Evolutionary conservation across 2,888 invertebrate genomes (phyloP).

Genomic region (Diadegma fenestrale): DNA sequence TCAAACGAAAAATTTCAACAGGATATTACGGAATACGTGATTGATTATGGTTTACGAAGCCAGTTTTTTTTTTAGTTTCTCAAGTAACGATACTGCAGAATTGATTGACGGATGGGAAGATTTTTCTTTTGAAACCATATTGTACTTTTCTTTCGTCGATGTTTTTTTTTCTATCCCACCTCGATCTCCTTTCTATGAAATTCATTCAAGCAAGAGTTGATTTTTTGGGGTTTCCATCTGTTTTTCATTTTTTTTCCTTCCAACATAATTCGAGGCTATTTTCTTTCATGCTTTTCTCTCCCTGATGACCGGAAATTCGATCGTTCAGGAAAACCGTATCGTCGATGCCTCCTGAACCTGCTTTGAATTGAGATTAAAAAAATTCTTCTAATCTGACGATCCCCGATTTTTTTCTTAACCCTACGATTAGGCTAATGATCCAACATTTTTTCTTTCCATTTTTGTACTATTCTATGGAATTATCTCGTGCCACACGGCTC

Average conservation of each 20-base stretch:
- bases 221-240: constrained; percentile 52
- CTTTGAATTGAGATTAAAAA: constrained; percentile 23
- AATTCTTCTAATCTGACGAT: constrained; percentile 12
- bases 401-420: constrained; percentile 4
- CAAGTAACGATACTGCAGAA: constrained; percentile 9
- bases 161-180: background rate
- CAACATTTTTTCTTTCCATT: constrained; percentile 30
- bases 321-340: constrained; percentile 31
- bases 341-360: constrained; percentile 43
- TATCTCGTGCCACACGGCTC: constrained; percentile 69
- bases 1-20: background rate
- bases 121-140: background rate
- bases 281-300: background rate
- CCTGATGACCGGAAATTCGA: constrained; percentile 53
- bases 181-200: background rate
- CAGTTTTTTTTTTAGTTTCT: constrained; percentile 4
- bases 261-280: constrained; percentile 17
- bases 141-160: constrained; percentile 11
- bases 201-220: constrained; percentile 38
- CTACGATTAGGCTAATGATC: constrained; percentile 68
- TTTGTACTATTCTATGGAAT: constrained; percentile 63
- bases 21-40: constrained; percentile 28
- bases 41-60: constrained; percentile 27
- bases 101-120: constrained; percentile 41
- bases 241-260: constrained; percentile 26